Evolutionary conservation across 2,888 invertebrate species (phyloP), one percentile per base, ranked within the genome.

Genomic region (Temnothorax rugatulus): DNA sequence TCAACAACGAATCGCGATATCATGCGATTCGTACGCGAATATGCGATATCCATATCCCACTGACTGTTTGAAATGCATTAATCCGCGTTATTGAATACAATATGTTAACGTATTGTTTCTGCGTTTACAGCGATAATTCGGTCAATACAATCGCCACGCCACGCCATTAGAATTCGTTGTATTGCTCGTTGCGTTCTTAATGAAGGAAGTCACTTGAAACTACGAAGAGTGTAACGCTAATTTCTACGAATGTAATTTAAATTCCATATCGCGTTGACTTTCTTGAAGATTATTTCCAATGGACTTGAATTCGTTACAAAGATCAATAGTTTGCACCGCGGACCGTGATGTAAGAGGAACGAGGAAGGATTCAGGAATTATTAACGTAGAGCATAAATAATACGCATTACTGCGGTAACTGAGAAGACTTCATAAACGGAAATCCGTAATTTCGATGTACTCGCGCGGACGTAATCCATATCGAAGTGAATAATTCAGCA

Each of bases 331-430:
- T 11, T 8, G 25, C 47, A 29, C 11, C 21, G n/a, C 15, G 8
- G 13, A 47, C 13, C 29, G 25, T 29, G 47, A 13, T 13, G 18
- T 57, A 29, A 15, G 44, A 29, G 57, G 13, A 64, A 64, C n/a
- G 13, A 8, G 41, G 18, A 47, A 38, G 50, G 47, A 73, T 18
- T 57, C 7, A 15, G 15, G 15, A 61, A 75, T 75, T 47, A 81
- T 81, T 76, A 75, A 75, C 34, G 7, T 5, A 21, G 47, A 1
- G 41, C 71, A 71, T 77, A 77, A 77, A 54, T 71, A 71, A 54
- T 52, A 18, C 8, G 11, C 38, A 29, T 75, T 57, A 44, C 44
- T 15, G 44, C 29, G 57, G 29, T 73, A 79, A 79, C 57, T 73
- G 57, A 71, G 73, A 21, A 66, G 69, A 41, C 52, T 54, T 54